Evolutionary conservation across 2,113 vertebrate genomes (phyloP), one percentile per base, ranked within the genome.

Genomic region (Riparia riparia): DNA sequence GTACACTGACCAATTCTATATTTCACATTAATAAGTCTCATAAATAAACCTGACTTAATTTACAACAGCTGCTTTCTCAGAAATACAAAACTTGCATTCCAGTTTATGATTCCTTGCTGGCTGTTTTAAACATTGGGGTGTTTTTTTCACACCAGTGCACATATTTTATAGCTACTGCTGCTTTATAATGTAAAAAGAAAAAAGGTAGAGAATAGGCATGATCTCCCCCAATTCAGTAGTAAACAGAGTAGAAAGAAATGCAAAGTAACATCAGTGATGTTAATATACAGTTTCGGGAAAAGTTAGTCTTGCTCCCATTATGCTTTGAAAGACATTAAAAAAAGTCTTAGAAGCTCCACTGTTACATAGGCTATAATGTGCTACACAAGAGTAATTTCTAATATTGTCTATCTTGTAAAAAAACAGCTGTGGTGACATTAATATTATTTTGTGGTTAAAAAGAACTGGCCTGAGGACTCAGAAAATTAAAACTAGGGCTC

Each of bases 21-120:
- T 95, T 93, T 96, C 77, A 96, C 41, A 77, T 91, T 91, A 93
- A 86, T 94, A 95, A 86, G 64, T 41, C 82, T 86, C 95, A 93
- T 84, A 94, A 97, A 96, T 90, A 96, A 96, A 92, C 51, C 34
- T 34, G 64, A 90, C 41, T 91, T 94, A 77, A 86, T 92, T 86
- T 88, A 93, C 34, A 94, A 47, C 61, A 94, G 83, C 69, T 45
- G 22, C 60, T 86, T 92, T 82, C 61, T 85, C 66, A 68, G 51
- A 93, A 90, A 90, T 19, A 74, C 68, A 74, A 76, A 92, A 90
- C 61, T 80, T 93, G 15, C 44, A 68, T 20, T 45, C 44, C 70
- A 53, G 41, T 72, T 84, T 53, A 84, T 7, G 37, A 90, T 65
- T 81, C 69, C 58, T 85, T 73, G 37, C 42, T 8, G 6, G 24